Evolutionary conservation across 2,797 vertebrate species (phyloP).

Genomic region (Forpus xanthops): DNA sequence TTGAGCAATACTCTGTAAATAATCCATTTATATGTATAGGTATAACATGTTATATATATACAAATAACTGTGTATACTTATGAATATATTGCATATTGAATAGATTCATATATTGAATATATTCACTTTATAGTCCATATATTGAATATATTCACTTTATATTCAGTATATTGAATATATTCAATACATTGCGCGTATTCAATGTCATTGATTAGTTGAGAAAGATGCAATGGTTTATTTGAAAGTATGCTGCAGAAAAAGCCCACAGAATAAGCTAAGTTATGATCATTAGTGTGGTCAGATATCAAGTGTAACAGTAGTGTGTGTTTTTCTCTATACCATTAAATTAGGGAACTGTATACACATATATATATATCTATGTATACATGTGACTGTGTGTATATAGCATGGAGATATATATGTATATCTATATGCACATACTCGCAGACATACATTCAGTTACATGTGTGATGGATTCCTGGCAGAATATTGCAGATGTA

Average conservation of each 20-base stretch:
- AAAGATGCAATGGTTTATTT: background rate
- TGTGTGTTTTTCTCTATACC: background rate
- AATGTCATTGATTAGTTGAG: background rate
- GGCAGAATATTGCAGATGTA: background rate
- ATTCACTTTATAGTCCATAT: too few species aligned
- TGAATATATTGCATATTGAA: background rate
- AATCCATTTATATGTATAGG: conserved; percentile 17
- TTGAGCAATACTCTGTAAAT: conserved; percentile 27
- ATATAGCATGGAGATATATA: background rate
- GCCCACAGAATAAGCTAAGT: background rate
- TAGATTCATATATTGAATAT: background rate
- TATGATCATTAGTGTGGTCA: background rate
- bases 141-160: background rate
- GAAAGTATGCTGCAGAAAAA: background rate
- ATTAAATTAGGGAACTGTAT: background rate
- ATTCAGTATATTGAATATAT: background rate
- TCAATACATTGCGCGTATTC: background rate
- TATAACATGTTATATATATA: background rate
- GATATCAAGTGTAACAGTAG: background rate
- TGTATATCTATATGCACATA: accelerated
- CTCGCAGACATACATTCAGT: background rate
- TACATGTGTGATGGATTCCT: background rate
- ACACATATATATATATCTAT: background rate
- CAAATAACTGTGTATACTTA: background rate
- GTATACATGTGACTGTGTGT: accelerated